Base-by-base conservation (phyloP, 2,888 invertebrate genomes). In the Pinctada fucata region DNA sequence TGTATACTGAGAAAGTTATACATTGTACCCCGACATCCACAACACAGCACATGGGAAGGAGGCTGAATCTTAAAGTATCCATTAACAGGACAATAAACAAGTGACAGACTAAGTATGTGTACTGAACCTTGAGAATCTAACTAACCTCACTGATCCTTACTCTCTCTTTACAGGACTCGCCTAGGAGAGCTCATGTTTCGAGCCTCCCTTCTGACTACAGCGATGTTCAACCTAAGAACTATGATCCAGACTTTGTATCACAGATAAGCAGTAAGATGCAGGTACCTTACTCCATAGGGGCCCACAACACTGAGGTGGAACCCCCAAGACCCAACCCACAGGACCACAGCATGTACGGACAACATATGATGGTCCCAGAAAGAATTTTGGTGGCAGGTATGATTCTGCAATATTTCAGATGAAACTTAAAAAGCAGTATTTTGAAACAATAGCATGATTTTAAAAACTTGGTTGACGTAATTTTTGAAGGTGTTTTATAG, bases 371-470 rank as follows among this genome's bases (percentile, higher is more conserved):
- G 90, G 97, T 98, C 63, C 98, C 98, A 2, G 98, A 98, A 90
- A 95, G 97, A 90, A 98, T 98, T 92, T 94, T 98, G 85, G 96
- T 98, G 70, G 95, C 96, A 88, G 98, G 98, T 91, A 95, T 95
- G 82, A 63, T 51, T 70, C 65, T n/a, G 8, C 13, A 49, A 48
- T 0, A 31, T n/a, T 16, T 13, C 16, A 3, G 67, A 10, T 31
- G 16, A n/a, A 67, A 13, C 3, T 13, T 3, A 3, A 67, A 31
- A n/a, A n/a, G n/a, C n/a, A n/a, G n/a, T n/a, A n/a, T n/a, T n/a
- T 67, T 67, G 13, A 66, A 4, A n/a, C 5, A 8, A 16, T 66
- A n/a, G n/a, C n/a, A n/a, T n/a, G n/a, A n/a, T n/a, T n/a, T n/a
- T n/a, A n/a, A n/a, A n/a, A n/a, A n/a, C n/a, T n/a, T n/a, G n/a